Percentiles rank a stretch among this genome's conserved stretches.
Conservation (phyloP, 2,113 vertebrate genomes). For the Tylochromis polylepis region DNA sequence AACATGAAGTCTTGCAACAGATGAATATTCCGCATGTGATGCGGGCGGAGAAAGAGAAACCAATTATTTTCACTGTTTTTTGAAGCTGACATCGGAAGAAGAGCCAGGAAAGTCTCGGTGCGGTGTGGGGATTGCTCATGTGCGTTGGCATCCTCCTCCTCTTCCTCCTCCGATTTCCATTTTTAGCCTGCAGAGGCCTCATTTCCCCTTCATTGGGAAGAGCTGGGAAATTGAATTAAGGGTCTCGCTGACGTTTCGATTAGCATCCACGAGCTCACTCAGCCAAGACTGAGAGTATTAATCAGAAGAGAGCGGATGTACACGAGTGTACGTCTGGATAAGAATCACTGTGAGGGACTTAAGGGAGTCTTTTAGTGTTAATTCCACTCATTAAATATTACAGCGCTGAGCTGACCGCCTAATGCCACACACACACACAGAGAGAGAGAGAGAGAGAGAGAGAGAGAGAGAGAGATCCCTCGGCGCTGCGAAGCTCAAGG, state of each 20-base stretch:
- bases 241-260: constrained; percentile 66
- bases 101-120: constrained; percentile 23
- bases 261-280: constrained; percentile 57
- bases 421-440: constrained; percentile 12
- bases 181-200: constrained; percentile 60
- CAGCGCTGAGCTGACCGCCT: constrained; percentile 16
- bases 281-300: constrained; percentile 57
- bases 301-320: constrained; percentile 33
- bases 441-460: background rate
- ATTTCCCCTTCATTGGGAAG: constrained; percentile 60
- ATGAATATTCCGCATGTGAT: background rate
- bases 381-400: constrained; percentile 49
- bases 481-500: background rate
- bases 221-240: constrained; percentile 69
- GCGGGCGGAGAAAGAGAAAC: background rate
- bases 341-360: constrained; percentile 10
- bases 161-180: constrained; percentile 52
- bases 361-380: constrained; percentile 16
- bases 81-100: constrained; percentile 26
- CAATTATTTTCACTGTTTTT: constrained; percentile 12
- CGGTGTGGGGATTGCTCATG: constrained; percentile 48
- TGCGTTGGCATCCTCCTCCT: constrained; percentile 37
- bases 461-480: background rate
- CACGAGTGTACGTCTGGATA: background rate
- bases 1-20: background rate